A percentile compares a stretch with the other conserved stretches of the same genome.
Evolutionary conservation across 2,113 vertebrate genomes (phyloP).

Genomic region (Rhodinocichla rosea): DNA sequence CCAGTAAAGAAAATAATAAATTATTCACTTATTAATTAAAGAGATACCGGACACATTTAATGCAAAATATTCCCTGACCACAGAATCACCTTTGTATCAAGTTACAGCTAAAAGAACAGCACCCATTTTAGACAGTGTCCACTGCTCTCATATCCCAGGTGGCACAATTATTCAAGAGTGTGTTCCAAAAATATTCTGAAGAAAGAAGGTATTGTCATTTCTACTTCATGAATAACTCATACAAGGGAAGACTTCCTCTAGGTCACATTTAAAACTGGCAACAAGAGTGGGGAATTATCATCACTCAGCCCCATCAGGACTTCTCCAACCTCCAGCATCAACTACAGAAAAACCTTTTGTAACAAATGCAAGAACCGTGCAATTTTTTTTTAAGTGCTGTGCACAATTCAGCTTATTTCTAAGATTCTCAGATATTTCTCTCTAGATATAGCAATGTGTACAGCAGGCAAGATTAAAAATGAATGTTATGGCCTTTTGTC

Average conservation of each 20-base stretch:
- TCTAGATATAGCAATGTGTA: not conserved
- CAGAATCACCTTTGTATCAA: not conserved
- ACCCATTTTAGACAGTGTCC: not conserved
- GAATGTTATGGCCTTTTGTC: fast-evolving
- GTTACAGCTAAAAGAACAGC: not conserved
- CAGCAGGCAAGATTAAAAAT: not conserved
- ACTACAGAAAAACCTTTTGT: not conserved
- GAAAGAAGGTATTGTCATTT: not conserved
- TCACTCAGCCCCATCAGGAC: not conserved
- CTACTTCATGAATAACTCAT: not conserved
- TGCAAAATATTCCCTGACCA: not conserved
- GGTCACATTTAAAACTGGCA: not conserved
- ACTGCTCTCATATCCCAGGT: not conserved
- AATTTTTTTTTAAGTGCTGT: not conserved
- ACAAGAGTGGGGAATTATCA: not conserved
- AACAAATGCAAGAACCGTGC: not conserved
- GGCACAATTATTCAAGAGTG: not conserved
- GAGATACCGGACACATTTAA: not conserved
- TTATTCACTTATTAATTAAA: not conserved
- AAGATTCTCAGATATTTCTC: not conserved
- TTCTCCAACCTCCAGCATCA: not conserved
- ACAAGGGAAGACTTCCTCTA: not conserved
- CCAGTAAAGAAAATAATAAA: not conserved
- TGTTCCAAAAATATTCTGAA: not conserved
- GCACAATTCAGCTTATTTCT: not conserved